Percentiles rank a stretch among this genome's conserved stretches.
phyloP scores from a whole-genome alignment of 1,140 invertebrate genomes.

The Drosophila chauvacae region DNA sequence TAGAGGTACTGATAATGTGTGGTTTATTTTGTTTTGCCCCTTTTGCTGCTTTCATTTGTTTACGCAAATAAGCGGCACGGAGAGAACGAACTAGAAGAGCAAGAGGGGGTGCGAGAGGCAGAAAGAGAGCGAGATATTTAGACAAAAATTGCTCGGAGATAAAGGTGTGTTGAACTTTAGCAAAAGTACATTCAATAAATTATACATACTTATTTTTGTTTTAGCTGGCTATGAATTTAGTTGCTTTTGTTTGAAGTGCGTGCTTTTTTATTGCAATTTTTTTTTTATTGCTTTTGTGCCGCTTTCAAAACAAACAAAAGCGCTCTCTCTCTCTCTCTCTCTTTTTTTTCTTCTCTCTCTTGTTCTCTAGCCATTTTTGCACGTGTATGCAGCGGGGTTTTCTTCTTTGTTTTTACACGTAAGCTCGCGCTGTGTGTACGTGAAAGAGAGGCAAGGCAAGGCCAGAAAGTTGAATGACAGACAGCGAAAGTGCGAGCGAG shows the following conservation, averaged over 20 bases:
- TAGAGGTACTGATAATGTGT: constrained; percentile 53
- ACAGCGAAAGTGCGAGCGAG: constrained; percentile 10
- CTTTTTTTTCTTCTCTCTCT: background rate
- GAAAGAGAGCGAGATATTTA: constrained; percentile 11
- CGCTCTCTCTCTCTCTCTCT: constrained; percentile 12
- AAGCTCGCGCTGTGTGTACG: constrained; percentile 18
- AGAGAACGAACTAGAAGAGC: background rate
- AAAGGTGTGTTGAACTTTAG: constrained; percentile 78
- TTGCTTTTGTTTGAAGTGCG: constrained; percentile 9
- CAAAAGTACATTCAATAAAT: constrained; percentile 56
- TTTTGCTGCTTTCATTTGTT: constrained; percentile 69
- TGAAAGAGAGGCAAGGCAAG: constrained; percentile 14
- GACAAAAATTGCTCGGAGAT: constrained; percentile 43
- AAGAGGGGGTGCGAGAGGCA: constrained; percentile 4
- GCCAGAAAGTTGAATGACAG: constrained; percentile 13
- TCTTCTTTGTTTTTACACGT: constrained; percentile 30
- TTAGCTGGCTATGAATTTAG: constrained; percentile 23
- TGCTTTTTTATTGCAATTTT: constrained; percentile 8
- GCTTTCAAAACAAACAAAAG: constrained; percentile 47
- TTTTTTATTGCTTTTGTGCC: constrained; percentile 23
- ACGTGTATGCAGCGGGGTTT: constrained; percentile 40
- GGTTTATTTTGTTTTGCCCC: constrained; percentile 30
- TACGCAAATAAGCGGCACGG: constrained; percentile 53
- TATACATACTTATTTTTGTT: constrained; percentile 38
- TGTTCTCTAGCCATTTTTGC: constrained; percentile 25